These are phyloP conservation scores for Amphiduros pacificus DNA, from an alignment of 2,888 invertebrate genomes.

Conservation along the genomic window DNA sequence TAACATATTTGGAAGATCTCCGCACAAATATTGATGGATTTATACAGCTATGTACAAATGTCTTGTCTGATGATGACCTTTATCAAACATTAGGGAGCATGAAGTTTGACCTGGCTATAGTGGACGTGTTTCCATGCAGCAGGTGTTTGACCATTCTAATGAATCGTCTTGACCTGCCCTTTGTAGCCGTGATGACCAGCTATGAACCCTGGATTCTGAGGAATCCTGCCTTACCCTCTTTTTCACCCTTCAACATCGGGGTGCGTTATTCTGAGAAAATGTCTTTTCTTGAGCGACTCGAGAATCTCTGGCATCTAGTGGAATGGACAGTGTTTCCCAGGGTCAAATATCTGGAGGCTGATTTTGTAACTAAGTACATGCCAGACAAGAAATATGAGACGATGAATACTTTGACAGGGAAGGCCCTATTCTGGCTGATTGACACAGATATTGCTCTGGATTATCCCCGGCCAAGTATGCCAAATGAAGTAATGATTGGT, in stretches of 20 bases:
- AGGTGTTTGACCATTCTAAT: slow-evolving; percentile 17
- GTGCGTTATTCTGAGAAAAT: slow-evolving; percentile 14
- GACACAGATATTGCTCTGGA: slow-evolving; percentile 24
- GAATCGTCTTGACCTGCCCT: slow-evolving; percentile 24
- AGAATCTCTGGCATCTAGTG: slow-evolving; percentile 15
- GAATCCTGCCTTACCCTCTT: slow-evolving; percentile 23
- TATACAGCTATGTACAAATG: slow-evolving; percentile 19
- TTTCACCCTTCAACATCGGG: slow-evolving; percentile 17
- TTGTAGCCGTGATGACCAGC: slow-evolving; percentile 13
- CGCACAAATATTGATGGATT: slow-evolving; percentile 10
- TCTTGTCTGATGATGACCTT: slow-evolving; percentile 18
- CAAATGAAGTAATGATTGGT: slow-evolving; percentile 27
- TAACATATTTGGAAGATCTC: slow-evolving; percentile 8
- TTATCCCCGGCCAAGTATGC: slow-evolving; percentile 24
- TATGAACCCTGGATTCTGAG: slow-evolving; percentile 27
- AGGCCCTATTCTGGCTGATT: slow-evolving; percentile 20
- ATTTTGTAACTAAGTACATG: slow-evolving; percentile 15
- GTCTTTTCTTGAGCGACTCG: slow-evolving; percentile 22
- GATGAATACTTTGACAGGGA: slow-evolving; percentile 9
- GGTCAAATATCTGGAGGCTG: slow-evolving; percentile 17
- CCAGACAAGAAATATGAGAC: slow-evolving; percentile 13
- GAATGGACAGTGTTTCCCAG: slow-evolving; percentile 17
- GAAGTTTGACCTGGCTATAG: slow-evolving; percentile 20
- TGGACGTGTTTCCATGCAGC: slow-evolving; percentile 19
- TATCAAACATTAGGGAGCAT: not conserved